Evolutionary conservation across 1,140 invertebrate genomes (phyloP).

Genomic region (Drosophila burlai): DNA sequence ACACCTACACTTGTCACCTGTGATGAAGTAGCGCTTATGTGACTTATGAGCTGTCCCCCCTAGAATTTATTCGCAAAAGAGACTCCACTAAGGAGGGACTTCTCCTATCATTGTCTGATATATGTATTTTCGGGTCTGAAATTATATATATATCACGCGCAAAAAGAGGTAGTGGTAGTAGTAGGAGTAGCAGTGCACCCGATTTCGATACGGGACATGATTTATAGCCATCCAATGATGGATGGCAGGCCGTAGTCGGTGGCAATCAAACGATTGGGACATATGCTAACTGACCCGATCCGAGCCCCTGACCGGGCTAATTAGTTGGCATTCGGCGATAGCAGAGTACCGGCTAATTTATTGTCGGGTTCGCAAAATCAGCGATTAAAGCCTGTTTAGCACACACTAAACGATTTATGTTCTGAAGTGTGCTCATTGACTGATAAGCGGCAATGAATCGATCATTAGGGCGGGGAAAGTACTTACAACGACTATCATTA

Average conservation of each 20-base stretch:
- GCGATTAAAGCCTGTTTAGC: constrained; percentile 55
- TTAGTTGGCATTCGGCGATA: constrained; percentile 30
- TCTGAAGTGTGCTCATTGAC: constrained; percentile 64
- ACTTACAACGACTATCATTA: constrained; percentile 36
- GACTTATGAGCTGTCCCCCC: constrained; percentile 2
- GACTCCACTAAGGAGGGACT: background rate
- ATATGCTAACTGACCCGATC: constrained; percentile 44
- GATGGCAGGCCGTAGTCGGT: constrained; percentile 52
- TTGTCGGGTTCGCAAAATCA: constrained; percentile 62
- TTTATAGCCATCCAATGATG: constrained; percentile 67
- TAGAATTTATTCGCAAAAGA: background rate
- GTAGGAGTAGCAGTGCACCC: constrained; percentile 23
- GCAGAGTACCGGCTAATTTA: constrained; percentile 38
- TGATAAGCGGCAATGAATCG: constrained; percentile 52
- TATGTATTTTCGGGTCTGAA: background rate
- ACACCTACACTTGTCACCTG: background rate
- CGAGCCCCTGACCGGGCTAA: constrained; percentile 19
- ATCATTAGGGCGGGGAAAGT: constrained; percentile 33
- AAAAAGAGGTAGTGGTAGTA: background rate
- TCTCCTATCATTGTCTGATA: constrained; percentile 17
- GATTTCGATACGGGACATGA: constrained; percentile 55
- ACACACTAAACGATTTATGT: constrained; percentile 58
- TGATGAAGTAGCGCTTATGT: constrained; percentile 17
- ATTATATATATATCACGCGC: constrained; percentile 59
- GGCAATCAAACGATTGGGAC: constrained; percentile 68